Base-by-base conservation (phyloP, 2,888 invertebrate species). In the Xylota sylvarum region DNA sequence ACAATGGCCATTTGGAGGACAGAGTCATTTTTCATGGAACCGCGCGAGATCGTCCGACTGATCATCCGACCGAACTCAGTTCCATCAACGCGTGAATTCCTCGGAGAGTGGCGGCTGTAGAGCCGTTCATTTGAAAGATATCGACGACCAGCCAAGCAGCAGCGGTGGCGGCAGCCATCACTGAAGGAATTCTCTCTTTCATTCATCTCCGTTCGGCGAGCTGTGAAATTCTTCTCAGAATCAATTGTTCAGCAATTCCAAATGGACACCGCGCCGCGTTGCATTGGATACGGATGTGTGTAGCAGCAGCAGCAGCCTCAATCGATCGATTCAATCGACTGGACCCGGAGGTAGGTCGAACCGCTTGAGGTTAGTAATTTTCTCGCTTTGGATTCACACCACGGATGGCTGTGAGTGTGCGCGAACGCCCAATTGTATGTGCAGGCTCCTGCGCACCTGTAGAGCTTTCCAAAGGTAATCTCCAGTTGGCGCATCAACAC, bases 181-280 rank as follows among this genome's bases (percentile, higher is more conserved):
- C 67, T 69, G 48, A 69, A 73, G 64, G 62, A 64, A 78, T 86
- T 73, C 69, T 30, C 69, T 30, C 55, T 67, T 70, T 46, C 79
- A 76, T 80, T 77, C 76, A 80, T 76, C 76, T 69, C 64, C 32
- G 78, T 46, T 35, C 17, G 67, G 50, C 23, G 52, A 60, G n/a
- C 37, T 67, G 74, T n/a, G 72, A 77, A 40, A 77, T 78, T 73
- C 73, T 86, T 86, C 86, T 82, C 77, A 50, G 86, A 86, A 86
- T 86, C 86, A 86, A 86, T 86, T 86, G 86, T 81, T 77, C 67
- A 77, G 48, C 81, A 69, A 82, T 82, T 65, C 81, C 48, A 76
- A 74, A 84, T 82, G 77, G 82, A 77, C 70, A 77, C 64, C 60
- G 43, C 7, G 10, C 37, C 37, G 37, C n/a, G 43, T 32, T 52